Conservation (phyloP, 2,888 invertebrate genomes). For the Dione vanillae region DNA sequence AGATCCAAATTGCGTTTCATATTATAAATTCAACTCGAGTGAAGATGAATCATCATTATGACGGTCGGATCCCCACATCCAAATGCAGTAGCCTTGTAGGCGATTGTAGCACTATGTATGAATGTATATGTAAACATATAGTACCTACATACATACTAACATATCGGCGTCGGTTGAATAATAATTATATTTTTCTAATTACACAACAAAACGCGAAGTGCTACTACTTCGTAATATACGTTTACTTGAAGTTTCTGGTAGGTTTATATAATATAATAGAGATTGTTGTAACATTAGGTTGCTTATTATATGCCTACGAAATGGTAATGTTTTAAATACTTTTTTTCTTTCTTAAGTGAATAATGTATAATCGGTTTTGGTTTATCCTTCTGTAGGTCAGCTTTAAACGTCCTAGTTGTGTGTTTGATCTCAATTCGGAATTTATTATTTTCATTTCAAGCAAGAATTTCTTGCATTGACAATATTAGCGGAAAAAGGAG, state of each 20-base stretch:
- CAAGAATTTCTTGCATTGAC: too few species aligned
- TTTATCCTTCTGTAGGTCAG: too few species aligned
- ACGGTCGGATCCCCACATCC: conserved; percentile 27
- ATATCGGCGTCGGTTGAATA: conserved; percentile 26
- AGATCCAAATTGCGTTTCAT: conserved; percentile 39
- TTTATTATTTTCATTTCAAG: too few species aligned
- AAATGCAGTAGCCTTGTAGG: conserved; percentile 34
- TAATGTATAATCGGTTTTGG: too few species aligned
- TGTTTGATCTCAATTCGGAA: too few species aligned
- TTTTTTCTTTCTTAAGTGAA: too few species aligned
- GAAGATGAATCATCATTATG: conserved; percentile 44
- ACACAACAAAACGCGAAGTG: conserved; percentile 23
- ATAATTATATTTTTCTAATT: conserved; percentile 38
- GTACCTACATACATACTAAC: too few species aligned
- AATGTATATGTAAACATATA: neutral
- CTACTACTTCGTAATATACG: neutral
- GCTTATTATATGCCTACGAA: too few species aligned
- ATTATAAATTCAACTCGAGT: conserved; percentile 46
- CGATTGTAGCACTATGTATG: conserved; percentile 26
- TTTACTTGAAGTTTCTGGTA: conserved; percentile 18
- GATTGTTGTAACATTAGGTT: neutral
- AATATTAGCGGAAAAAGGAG: too few species aligned
- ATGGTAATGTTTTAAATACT: too few species aligned
- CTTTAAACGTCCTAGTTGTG: too few species aligned
- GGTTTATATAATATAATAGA: neutral